Percentiles rank a stretch among this genome's conserved stretches.
Evolutionary conservation across 2,888 invertebrate species (phyloP).

Genomic region (Habrosyne pyritoides): DNA sequence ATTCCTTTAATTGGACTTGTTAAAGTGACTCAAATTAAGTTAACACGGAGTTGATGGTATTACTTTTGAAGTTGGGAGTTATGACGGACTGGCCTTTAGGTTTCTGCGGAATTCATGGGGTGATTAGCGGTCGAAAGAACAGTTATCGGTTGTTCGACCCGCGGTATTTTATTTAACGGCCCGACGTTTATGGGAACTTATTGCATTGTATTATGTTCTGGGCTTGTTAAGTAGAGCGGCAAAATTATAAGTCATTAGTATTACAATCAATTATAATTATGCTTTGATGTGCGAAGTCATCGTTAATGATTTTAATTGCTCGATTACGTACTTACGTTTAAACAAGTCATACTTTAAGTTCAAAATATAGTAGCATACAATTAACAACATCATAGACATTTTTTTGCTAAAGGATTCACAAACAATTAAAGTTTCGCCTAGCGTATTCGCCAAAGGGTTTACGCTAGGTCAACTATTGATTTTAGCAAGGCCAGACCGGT

Average conservation of each 20-base stretch:
- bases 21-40: conserved; percentile 84
- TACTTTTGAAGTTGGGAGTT: conserved; percentile 81
- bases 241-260: conserved; percentile 22
- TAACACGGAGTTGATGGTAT: conserved; percentile 84
- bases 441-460: conserved; percentile 49
- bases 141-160: conserved; percentile 65
- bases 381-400: no score
- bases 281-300: neutral
- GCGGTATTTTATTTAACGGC: conserved; percentile 60
- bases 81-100: conserved; percentile 78
- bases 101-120: conserved; percentile 59
- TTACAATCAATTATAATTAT: conserved; percentile 11
- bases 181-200: conserved; percentile 61
- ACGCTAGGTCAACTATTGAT: conserved; percentile 72
- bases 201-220: conserved; percentile 47
- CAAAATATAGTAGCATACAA: no score
- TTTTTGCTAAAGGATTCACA: conserved; percentile 28
- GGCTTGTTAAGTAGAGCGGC: conserved; percentile 37
- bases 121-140: conserved; percentile 71
- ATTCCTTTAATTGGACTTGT: conserved; percentile 85
- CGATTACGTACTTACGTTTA: neutral
- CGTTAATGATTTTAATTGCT: neutral
- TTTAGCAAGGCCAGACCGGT: conserved; percentile 50
- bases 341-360: no score
- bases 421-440: conserved; percentile 47